Base-by-base conservation (phyloP, 2,797 vertebrate genomes). In the Antrozous pallidus region DNA sequence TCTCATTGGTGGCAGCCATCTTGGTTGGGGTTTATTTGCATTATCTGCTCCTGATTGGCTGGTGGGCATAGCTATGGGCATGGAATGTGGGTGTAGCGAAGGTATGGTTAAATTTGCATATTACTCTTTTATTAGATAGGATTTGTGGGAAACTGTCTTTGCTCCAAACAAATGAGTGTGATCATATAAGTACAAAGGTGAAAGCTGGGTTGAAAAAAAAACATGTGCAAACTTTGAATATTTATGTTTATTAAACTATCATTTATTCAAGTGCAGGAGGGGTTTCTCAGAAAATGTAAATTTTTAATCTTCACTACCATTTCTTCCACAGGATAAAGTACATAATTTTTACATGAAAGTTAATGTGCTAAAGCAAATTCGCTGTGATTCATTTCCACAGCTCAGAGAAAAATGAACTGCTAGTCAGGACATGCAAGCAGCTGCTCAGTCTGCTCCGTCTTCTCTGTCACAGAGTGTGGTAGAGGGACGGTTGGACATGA, bases 341-440 rank as follows among this genome's bases (percentile, higher is more conserved):
- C 17, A 61, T 70, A 75, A 85, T 77, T 92, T 89, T 58, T 88
- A 49, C 92, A 70, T 1, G 38, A 54, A 42, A 67, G 71, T 94
- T 38, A 95, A 74, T 63, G 54, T 71, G 65, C 86, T 86, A 14
- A 36, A 49, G 77, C 58, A 95, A 95, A 93, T 83, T 36, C 38
- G 81, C 51, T 73, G 16, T 33, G 78, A 93, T 96, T 96, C 75
- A 75, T 94, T 93, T 54, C 24, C 71, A 63, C 26, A 4, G 51
- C 63, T 96, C 73, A 71, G 74, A 93, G 70, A 94, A 92, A 89
- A 94, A 77, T 42, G 18, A 61, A 71, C 90, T 73, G 45, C 86
- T 95, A 91, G 82, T 95, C 77, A 40, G 63, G 49, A 26, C 17
- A 54, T 87, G 80, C 89, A 90, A 80, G 78, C 45, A 2, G 77